Evolutionary conservation across 2,797 vertebrate species (phyloP).

Genomic region (Gymnothorax reevesii): DNA sequence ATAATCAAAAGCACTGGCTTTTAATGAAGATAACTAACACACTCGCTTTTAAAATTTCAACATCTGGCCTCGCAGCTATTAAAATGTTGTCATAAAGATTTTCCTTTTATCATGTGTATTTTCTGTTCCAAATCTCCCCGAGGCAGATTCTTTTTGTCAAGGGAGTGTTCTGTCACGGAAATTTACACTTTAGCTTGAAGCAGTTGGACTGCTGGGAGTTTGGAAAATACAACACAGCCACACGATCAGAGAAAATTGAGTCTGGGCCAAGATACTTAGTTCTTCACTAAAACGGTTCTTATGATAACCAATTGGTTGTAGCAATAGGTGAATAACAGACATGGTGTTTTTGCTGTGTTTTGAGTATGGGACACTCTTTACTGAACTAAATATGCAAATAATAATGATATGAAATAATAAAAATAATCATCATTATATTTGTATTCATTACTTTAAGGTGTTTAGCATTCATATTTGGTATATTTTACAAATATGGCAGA

Average conservation of each 20-base stretch:
- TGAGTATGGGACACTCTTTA: not conserved
- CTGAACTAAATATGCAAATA: not conserved
- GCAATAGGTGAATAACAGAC: not conserved
- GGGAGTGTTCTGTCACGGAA: conserved; percentile 30
- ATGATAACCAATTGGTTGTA: not conserved
- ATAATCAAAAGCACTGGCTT: conserved; percentile 67
- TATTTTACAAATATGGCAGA: no score
- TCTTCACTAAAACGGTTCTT: not conserved
- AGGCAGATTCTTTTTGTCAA: conserved; percentile 50
- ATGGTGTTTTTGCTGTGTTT: not conserved
- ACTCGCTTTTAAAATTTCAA: conserved; percentile 55
- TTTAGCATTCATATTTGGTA: no score
- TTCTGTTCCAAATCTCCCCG: conserved; percentile 52
- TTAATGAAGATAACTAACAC: conserved; percentile 72
- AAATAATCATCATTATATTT: not conserved
- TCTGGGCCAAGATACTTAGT: not conserved
- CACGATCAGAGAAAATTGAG: conserved; percentile 2
- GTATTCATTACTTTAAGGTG: not conserved
- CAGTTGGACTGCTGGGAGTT: conserved; percentile 25
- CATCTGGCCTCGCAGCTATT: conserved; percentile 26
- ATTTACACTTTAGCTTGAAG: conserved; percentile 18
- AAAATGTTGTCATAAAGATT: conserved; percentile 57
- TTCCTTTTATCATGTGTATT: conserved; percentile 54
- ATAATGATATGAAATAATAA: not conserved
- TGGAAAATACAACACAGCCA: conserved; percentile 9